These are phyloP conservation scores for Lutjanus campechanus DNA, from an alignment of 2,797 vertebrate species.

Conservation along the genomic window DNA sequence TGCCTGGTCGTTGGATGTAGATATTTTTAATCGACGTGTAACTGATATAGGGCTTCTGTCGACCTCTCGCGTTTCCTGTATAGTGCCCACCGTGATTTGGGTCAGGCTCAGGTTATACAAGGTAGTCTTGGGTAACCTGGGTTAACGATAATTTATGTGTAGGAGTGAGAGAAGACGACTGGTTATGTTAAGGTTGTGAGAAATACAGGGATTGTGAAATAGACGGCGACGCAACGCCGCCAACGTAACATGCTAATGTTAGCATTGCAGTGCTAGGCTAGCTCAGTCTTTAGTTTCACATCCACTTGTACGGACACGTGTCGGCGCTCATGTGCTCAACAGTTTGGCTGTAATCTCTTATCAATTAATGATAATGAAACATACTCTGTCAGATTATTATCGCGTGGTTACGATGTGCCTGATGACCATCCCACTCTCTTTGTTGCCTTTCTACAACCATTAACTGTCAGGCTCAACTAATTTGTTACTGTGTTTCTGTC, in stretches of 20 bases:
- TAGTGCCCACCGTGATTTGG: not conserved
- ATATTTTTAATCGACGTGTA: not conserved
- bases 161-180: accelerated
- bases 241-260: not conserved
- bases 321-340: slow-evolving; percentile 11
- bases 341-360: not conserved
- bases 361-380: accelerated
- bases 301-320: slow-evolving; percentile 55
- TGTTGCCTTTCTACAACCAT: not conserved
- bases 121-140: not conserved
- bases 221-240: not conserved
- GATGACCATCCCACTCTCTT: not conserved
- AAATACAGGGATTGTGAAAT: not conserved
- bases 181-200: not conserved
- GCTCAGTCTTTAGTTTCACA: slow-evolving; percentile 1
- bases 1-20: not conserved
- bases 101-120: not conserved
- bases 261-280: not conserved
- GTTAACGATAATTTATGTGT: not conserved
- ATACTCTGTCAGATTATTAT: accelerated
- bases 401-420: not conserved
- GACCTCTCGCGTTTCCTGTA: slow-evolving; percentile 8
- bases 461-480: slow-evolving; percentile 2
- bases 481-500: not conserved
- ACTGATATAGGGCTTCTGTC: not conserved